Evolutionary conservation across 2,888 invertebrate genomes (phyloP).

Genomic region (Lissonota sp.): DNA sequence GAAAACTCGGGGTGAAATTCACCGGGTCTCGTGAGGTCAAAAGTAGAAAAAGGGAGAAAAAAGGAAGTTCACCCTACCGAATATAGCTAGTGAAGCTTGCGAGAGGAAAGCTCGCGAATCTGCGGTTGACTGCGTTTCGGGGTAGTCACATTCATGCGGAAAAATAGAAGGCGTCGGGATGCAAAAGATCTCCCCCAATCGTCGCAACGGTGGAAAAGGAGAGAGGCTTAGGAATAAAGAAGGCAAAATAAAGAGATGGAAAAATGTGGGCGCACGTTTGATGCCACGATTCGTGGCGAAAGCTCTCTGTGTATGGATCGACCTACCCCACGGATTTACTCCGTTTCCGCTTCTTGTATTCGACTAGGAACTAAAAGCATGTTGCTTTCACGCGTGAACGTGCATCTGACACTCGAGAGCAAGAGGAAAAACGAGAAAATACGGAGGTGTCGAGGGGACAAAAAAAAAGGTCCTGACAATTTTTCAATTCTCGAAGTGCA

Average conservation of each 20-base stretch:
- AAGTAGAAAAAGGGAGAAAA: background rate
- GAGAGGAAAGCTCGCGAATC: slow-evolving; percentile 37
- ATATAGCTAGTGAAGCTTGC: slow-evolving; percentile 1
- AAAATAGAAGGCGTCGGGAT: slow-evolving; percentile 45
- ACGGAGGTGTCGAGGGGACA: no score
- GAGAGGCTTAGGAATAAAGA: no score
- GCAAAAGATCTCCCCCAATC: slow-evolving; percentile 32
- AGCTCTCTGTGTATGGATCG: slow-evolving; percentile 12
- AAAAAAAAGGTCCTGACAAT: slow-evolving; percentile 35
- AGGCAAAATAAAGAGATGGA: background rate
- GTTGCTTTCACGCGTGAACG: background rate
- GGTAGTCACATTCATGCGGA: slow-evolving; percentile 37
- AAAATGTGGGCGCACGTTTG: slow-evolving; percentile 47
- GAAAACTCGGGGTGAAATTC: no score
- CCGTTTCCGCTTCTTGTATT: slow-evolving; percentile 26
- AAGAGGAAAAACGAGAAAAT: background rate
- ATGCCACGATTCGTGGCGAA: slow-evolving; percentile 50
- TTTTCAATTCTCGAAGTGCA: slow-evolving; percentile 40
- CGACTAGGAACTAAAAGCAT: slow-evolving; percentile 30
- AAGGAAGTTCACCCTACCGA: no score
- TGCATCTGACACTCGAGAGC: slow-evolving; percentile 9
- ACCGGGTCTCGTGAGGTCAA: slow-evolving; percentile 1
- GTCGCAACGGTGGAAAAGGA: no score
- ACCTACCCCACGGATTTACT: slow-evolving; percentile 12
- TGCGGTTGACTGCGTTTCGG: slow-evolving; percentile 59